A percentile compares a stretch with the other conserved stretches of the same genome.
Evolutionary conservation across 2,888 invertebrate genomes (phyloP).

Genomic region (Phyto melanocephala): DNA sequence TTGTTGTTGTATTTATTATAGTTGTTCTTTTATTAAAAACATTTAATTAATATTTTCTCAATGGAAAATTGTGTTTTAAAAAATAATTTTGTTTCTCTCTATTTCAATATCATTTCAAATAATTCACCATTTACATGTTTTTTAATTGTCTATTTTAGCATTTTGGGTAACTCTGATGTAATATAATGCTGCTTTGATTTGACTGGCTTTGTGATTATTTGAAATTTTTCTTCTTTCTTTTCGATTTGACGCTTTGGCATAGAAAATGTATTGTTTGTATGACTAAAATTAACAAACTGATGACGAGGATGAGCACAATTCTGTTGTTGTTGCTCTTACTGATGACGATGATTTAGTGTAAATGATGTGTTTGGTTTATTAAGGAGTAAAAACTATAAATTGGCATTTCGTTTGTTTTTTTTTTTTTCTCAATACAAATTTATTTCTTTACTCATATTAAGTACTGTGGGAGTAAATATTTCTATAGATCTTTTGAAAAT

Average conservation of each 20-base stretch:
- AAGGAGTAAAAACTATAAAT: constrained; percentile 35
- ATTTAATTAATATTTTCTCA: too few relatives aligned
- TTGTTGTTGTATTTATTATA: too few relatives aligned
- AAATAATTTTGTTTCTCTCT: too few relatives aligned
- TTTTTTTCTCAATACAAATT: not conserved
- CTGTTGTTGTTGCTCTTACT: constrained; percentile 10
- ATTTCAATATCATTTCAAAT: too few relatives aligned
- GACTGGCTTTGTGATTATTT: constrained; percentile 34
- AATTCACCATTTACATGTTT: too few relatives aligned
- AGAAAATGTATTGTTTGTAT: constrained; percentile 37
- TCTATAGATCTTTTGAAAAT: not conserved
- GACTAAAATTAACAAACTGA: constrained; percentile 18
- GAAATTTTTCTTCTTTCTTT: not conserved
- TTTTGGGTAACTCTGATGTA: not conserved
- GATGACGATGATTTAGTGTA: constrained; percentile 57
- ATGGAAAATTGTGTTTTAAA: too few relatives aligned
- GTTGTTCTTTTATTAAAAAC: too few relatives aligned
- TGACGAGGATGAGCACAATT: constrained; percentile 22
- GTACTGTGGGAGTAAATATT: constrained; percentile 24
- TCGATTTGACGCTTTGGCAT: constrained; percentile 10
- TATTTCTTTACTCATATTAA: not conserved
- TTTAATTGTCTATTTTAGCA: too few relatives aligned
- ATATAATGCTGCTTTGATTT: constrained; percentile 3
- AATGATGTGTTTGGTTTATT: constrained; percentile 57
- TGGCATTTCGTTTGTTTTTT: too few relatives aligned